Evolutionary conservation across 2,888 invertebrate genomes (phyloP).

Genomic region (Tachina fera): DNA sequence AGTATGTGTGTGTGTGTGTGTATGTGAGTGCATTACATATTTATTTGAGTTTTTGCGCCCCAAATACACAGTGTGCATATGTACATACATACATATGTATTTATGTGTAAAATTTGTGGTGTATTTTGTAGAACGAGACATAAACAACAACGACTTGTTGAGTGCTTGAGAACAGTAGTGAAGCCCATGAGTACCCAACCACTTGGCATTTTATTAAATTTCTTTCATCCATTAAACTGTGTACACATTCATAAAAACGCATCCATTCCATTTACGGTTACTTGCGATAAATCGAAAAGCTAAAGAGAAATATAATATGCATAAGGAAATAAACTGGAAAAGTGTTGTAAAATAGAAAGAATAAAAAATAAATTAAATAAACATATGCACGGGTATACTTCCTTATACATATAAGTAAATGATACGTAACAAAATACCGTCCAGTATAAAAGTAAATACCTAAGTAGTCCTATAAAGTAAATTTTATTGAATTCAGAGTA

Average conservation of each 20-base stretch:
- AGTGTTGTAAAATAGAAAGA: neutral
- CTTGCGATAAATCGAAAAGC: slow-evolving; percentile 43
- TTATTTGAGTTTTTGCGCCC: slow-evolving; percentile 61
- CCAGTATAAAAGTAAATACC: slow-evolving; percentile 14
- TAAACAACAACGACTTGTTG: slow-evolving; percentile 59
- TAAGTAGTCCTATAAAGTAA: slow-evolving; percentile 1
- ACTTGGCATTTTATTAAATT: slow-evolving; percentile 66
- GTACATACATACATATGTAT: neutral
- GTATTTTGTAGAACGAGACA: slow-evolving; percentile 30
- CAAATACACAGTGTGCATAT: slow-evolving; percentile 27
- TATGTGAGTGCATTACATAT: slow-evolving; percentile 4
- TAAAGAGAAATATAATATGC: neutral
- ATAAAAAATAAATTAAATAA: neutral
- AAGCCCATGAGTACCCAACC: slow-evolving; percentile 54
- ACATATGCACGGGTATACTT: slow-evolving; percentile 4
- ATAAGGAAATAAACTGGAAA: slow-evolving; percentile 35
- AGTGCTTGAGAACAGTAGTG: slow-evolving; percentile 42
- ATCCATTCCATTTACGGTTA: slow-evolving; percentile 64
- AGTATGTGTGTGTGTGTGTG: neutral
- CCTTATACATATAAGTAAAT: slow-evolving; percentile 4
- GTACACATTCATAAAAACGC: slow-evolving; percentile 62
- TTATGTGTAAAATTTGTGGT: slow-evolving; percentile 1
- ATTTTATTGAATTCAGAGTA: neutral
- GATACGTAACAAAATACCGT: slow-evolving; percentile 31
- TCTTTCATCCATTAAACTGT: slow-evolving; percentile 69